Evolutionary conservation across 2,888 invertebrate species (phyloP), one percentile per base, ranked within the genome.

Genomic region (Noctuana brunneofusca): DNA sequence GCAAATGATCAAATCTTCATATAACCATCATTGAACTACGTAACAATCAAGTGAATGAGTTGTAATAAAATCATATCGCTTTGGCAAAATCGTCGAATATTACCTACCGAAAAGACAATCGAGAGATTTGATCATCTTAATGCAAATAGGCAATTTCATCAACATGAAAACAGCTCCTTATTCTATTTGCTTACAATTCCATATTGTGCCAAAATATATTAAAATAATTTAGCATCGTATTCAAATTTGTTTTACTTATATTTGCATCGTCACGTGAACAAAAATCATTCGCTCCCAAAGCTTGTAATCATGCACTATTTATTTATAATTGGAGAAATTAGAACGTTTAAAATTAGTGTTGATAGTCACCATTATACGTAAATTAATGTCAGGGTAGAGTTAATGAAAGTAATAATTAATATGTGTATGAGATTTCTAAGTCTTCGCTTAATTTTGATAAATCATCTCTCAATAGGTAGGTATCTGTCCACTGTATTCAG

Each of bases 351-450:
- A 81, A 75, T 84, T 89, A 90, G 88, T 84, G 79, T 87, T 87
- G 79, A 86, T 90, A 90, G 87, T 89, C 94, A 95, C 95, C 94
- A 94, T 95, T 94, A 95, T 96, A 95, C 96, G 95, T 96, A 96
- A 96, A 95, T 95, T 95, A 94, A 94, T 95, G 95, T 95, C 95
- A 96, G 96, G 96, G 95, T 96, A 90, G 89, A 89, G 75, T 84
- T 82, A 87, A 88, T 80, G 79, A 83, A 78, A 84, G 69, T 73
- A 63, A 75, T 70, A 70, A 76, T 75, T 79, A 78, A 80, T 83
- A 79, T 79, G 81, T 81, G 82, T 87, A 83, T 82, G 78, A 69
- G 80, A 84, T 83, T 64, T 64, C 80, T 81, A 79, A 82, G 73
- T 79, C 75, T 82, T 84, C 72, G 87, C 87, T 89, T 89, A 76